Conservation (phyloP, 2,888 invertebrate genomes). For the Eristalis arbustorum region DNA sequence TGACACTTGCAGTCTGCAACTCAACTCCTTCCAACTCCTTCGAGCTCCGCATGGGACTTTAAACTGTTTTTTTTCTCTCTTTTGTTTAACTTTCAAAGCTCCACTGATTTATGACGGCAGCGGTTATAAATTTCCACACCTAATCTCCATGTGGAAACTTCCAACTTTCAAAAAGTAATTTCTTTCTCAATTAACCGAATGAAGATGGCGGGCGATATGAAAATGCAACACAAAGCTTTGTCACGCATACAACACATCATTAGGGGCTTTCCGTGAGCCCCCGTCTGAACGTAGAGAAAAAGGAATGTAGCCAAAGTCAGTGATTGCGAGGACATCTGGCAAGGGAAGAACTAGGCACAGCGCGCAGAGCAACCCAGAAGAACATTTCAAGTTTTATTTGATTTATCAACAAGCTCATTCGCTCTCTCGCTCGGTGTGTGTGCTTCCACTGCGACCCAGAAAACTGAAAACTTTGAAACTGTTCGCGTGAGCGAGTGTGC, state of each 20-base stretch:
- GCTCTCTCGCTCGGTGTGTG: not conserved
- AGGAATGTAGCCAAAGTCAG: not conserved
- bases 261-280: slow-evolving; percentile 25
- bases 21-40: not conserved
- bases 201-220: slow-evolving; percentile 42
- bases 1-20: not conserved
- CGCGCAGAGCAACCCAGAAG: slow-evolving; percentile 41
- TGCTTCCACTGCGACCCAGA: not conserved
- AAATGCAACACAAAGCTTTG: slow-evolving; percentile 32
- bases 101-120: slow-evolving; percentile 50
- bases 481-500: slow-evolving; percentile 1
- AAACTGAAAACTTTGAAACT: not conserved
- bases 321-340: slow-evolving; percentile 33
- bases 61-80: not conserved
- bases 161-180: slow-evolving; percentile 60
- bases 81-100: slow-evolving; percentile 31
- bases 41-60: not conserved
- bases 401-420: slow-evolving; percentile 38
- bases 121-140: slow-evolving; percentile 52
- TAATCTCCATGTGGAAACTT: slow-evolving; percentile 63
- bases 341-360: slow-evolving; percentile 8
- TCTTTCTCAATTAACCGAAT: slow-evolving; percentile 66
- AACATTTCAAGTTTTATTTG: slow-evolving; percentile 59
- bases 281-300: not conserved
- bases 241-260: slow-evolving; percentile 43